Conservation (phyloP, 2,888 invertebrate genomes). For the Flexamia atlantica region DNA sequence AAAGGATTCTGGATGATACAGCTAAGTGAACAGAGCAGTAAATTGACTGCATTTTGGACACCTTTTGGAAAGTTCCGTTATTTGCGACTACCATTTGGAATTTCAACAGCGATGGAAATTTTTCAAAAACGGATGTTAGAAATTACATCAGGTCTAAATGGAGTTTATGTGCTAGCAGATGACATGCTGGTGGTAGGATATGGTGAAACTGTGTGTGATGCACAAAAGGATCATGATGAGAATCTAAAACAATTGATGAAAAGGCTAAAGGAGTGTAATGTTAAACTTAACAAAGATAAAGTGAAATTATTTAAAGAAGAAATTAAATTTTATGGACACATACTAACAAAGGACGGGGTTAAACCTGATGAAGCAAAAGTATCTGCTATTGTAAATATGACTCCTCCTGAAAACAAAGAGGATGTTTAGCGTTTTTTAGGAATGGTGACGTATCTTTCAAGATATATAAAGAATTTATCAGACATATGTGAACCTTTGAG, state of each 20-base stretch:
- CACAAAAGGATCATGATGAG: conserved; percentile 64
- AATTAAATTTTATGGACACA: conserved; percentile 61
- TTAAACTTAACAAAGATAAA: conserved; percentile 65
- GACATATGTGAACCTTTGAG: too few species aligned
- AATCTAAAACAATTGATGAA: conserved; percentile 64
- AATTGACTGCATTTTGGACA: conserved; percentile 68
- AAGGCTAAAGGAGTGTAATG: conserved; percentile 60
- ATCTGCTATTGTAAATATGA: conserved; percentile 65
- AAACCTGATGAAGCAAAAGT: conserved; percentile 43
- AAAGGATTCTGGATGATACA: conserved; percentile 66
- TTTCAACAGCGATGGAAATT: conserved; percentile 65
- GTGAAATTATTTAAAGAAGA: conserved; percentile 27
- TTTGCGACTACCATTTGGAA: conserved; percentile 66
- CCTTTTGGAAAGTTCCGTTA: conserved; percentile 68
- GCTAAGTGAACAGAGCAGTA: conserved; percentile 66
- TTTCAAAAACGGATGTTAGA: conserved; percentile 64
- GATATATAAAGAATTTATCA: too few species aligned
- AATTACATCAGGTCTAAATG: conserved; percentile 62
- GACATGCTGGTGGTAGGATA: conserved; percentile 66
- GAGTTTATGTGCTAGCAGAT: conserved; percentile 66
- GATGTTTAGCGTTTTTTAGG: conserved; percentile 68
- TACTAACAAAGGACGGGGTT: conserved; percentile 51
- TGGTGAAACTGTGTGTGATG: conserved; percentile 65
- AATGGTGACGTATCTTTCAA: conserved; percentile 69
- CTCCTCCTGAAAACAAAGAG: conserved; percentile 65